These are phyloP conservation scores for Dioctria rufipes DNA, from an alignment of 2,888 invertebrate genomes.

Conservation along the genomic window DNA sequence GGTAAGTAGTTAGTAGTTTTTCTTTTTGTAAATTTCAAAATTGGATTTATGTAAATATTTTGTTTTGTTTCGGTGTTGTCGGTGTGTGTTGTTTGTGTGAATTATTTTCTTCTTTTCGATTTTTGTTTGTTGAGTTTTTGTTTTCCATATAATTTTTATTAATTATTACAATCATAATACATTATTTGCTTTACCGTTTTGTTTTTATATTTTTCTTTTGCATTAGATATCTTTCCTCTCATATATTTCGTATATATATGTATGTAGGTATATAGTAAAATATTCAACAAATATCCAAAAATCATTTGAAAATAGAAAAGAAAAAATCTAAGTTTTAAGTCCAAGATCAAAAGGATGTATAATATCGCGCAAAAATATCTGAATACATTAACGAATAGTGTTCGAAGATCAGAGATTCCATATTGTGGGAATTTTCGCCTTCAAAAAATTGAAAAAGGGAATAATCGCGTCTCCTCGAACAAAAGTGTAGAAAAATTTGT, in stretches of 20 bases:
- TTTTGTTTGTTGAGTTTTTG: slow-evolving; percentile 15
- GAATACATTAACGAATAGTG: no score
- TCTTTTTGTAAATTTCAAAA: not conserved
- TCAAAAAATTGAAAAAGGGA: no score
- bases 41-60: not conserved
- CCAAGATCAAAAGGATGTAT: not conserved
- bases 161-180: slow-evolving; percentile 50
- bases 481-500: no score
- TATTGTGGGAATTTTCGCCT: no score
- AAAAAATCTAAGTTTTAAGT: slow-evolving; percentile 27
- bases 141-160: slow-evolving; percentile 11
- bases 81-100: not conserved
- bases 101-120: slow-evolving; percentile 8
- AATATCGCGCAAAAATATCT: no score
- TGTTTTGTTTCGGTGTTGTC: no score
- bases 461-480: no score
- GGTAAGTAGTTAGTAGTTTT: not conserved
- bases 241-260: slow-evolving; percentile 10
- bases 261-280: slow-evolving; percentile 50
- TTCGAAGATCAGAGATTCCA: no score
- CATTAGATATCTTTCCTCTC: slow-evolving; percentile 31
- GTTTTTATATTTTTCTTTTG: not conserved
- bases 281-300: slow-evolving; percentile 54
- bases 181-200: slow-evolving; percentile 5
- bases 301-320: slow-evolving; percentile 45